Base-by-base conservation (phyloP, 1,140 invertebrate genomes). In the Dinoponera quadriceps region DNA sequence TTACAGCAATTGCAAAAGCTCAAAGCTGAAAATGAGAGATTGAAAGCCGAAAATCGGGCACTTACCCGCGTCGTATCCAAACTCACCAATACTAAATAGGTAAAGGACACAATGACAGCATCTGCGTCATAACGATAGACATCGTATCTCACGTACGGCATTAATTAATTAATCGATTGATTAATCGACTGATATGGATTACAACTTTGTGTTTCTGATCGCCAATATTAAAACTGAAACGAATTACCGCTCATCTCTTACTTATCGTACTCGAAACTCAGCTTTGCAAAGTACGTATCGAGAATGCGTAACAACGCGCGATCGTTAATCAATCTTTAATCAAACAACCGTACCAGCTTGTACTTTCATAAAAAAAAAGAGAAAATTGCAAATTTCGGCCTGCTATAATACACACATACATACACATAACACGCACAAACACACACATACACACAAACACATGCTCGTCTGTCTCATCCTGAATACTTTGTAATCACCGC, bases 1-100 rank as follows among this genome's bases (percentile, higher is more conserved):
- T 96, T 98, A 95, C 98, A 99, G 98, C 98, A 98, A 97, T 97
- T 98, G 95, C 97, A 98, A 97, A 98, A 98, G 95, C 96, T 98
- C 96, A 98, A 98, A 97, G 97, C 97, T 95, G 98, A 99, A 96
- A 98, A 98, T 96, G 98, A 98, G 96, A 97, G 97, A 96, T 96
- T 98, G 96, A 97, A 97, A 96, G 97, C 98, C 94, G 98, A 99
- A 96, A 99, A 99, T 96, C 96, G 97, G 95, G 98, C 98, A 94
- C 96, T 98, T 94, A 98, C 98, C 94, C 96, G 98, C 94, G 98
- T 98, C 95, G 98, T 98, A 95, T 98, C 97, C 95, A 98, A 98
- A 97, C 96, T 98, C 95, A 98, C 97, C 95, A 97, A 97, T 96
- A 97, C 96, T 95, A 96, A 96, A 96, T 96, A 96, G 96, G 96